Percentiles rank a stretch among this genome's conserved stretches.
These are phyloP conservation scores for Sympetrum striolatum DNA, from an alignment of 2,888 invertebrate species.

Conservation along the genomic window DNA sequence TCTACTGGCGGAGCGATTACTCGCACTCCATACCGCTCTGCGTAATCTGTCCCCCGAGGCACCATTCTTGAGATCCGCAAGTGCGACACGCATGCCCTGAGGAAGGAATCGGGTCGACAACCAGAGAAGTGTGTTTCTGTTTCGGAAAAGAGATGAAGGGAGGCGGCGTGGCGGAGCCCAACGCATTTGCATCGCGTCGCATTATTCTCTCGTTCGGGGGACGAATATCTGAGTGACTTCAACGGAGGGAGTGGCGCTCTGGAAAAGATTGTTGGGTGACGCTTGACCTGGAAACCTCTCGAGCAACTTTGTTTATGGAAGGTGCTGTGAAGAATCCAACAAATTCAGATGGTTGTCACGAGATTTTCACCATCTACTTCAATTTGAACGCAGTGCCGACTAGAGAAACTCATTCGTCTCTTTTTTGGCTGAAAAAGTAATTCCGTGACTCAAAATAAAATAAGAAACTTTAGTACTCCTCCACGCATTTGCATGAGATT, in stretches of 20 bases:
- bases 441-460: too few species aligned
- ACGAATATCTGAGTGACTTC: neutral
- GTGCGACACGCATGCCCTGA: neutral
- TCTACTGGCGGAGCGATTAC: neutral
- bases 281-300: neutral
- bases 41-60: neutral
- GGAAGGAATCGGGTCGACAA: neutral
- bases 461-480: too few species aligned
- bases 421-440: too few species aligned
- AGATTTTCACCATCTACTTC: too few species aligned
- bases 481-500: too few species aligned
- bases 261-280: neutral
- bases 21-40: neutral
- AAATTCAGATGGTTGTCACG: too few species aligned
- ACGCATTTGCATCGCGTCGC: neutral
- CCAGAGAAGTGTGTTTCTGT: neutral
- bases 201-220: neutral
- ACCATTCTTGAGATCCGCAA: neutral
- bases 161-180: neutral
- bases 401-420: too few species aligned
- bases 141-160: neutral
- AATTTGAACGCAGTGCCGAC: too few species aligned
- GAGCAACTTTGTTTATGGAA: neutral
- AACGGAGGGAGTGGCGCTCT: neutral
- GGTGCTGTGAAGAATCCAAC: too few species aligned